Base-by-base conservation (phyloP, 2,797 vertebrate genomes). In the Typhlichthys eigenmanni region DNA sequence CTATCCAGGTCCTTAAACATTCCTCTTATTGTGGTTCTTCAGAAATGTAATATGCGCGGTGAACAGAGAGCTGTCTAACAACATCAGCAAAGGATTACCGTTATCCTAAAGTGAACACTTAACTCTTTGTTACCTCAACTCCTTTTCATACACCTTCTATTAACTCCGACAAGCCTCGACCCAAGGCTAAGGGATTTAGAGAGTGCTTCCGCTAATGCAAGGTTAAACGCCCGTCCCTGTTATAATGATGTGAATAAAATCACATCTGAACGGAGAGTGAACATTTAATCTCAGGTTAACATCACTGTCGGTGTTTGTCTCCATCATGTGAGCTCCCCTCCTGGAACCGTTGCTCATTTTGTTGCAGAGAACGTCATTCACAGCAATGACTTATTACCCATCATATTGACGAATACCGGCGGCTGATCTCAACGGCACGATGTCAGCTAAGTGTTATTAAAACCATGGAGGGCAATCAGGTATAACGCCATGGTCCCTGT, bases 1-100 rank as follows among this genome's bases (percentile, higher is more conserved):
- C 75, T 66, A 64, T 71, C 72, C 71, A 29, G 38, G 38, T 43
- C 38, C 38, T 43, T 8, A 43, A 43, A 43, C 38, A 43, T 43
- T 43, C 38, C 38, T 43, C 38, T 43, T 43, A 43, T 43, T 43
- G 38, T 43, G 38, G 38, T 7, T 43, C 9, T 43, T 43, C 38
- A 43, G 47, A 5, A 5, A 48, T 48, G 12, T 48, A 14, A 48
- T 13, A 48, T 48, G 47, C 47, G n/a, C 13, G n/a, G n/a, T 13
- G n/a, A 11, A 48, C 47, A 14, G n/a, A 11, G 47, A 13, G 47
- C 5, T 14, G 12, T 48, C 8, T 14, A 43, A n/a, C 47, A 14
- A 48, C 47, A 48, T 48, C 12, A 14, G 47, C 47, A 4, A 13
- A 14, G 47, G 47, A 14, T 13, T 48, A 48, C n/a, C 12, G 12